Evolutionary conservation across 2,888 invertebrate genomes (phyloP), one percentile per base, ranked within the genome.

Genomic region (Polyommatus icarus): DNA sequence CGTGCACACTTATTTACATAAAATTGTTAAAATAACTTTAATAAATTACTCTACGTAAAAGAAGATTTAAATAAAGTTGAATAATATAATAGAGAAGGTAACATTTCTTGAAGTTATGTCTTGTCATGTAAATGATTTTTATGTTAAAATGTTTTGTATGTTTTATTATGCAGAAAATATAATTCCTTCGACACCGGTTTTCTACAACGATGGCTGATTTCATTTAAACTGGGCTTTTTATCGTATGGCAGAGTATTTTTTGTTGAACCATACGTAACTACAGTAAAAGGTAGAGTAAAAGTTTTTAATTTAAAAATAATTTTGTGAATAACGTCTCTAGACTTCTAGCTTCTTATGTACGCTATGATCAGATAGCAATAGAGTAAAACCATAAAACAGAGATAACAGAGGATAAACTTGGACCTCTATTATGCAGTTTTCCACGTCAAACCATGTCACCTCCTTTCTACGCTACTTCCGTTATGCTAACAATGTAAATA

Each of bases 381-480:
- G 24, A 61, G 1, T 12, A 12, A 61, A 61, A 12, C 61, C 46
- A 46, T 46, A 29, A 76, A 54, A 18, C n/a, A n/a, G 18, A 10
- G 8, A 76, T 75, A 8, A 75, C 75, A 54, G 76, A 46, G 67
- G 67, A 67, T 32, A 18, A 67, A 67, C 29, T 67, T 67, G 67
- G 67, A 67, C 67, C 67, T 67, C 29, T 67, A 67, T 67, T 29
- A 67, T 67, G 67, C 67, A 67, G 67, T 67, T 67, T 32, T 32
- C 20, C 67, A 29, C 67, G 46, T 24, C 50, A n/a, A 80, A 78
- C 72, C 32, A 78, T 79, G 80, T 80, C 80, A 80, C 80, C 78
- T 79, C 73, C 77, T 78, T 80, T 77, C 78, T 79, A 79, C 77
- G 76, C 76, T 75, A 29, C 76, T 72, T 77, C 80, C 80, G 80